Evolutionary conservation across 2,888 invertebrate species (phyloP), one percentile per base, ranked within the genome.

Genomic region (Agrochola litura): DNA sequence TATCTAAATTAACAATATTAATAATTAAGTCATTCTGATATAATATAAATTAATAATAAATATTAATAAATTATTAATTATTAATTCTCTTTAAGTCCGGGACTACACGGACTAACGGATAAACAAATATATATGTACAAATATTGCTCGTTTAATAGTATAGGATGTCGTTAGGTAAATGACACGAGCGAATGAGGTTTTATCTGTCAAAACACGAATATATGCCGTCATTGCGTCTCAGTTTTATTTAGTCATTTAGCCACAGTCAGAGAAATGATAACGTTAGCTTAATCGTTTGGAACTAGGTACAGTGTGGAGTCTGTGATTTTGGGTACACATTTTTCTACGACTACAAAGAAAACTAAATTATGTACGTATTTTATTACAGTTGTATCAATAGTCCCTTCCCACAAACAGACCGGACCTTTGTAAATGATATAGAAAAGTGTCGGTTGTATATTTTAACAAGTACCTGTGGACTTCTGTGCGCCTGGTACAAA

Each of bases 401-500:
- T 22, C 70, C 63, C 56, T 75, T 22, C 43, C 25, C 56, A 69
- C 75, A 72, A 58, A 74, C 54, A 37, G 16, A 25, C 30, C 3
- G 41, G 19, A 25, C 46, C 60, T 12, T 67, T 76, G 76, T 74
- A 74, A 86, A 66, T 43, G 37, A 72, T 72, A 77, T 54, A 63
- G 65, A 49, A 63, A 81, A 77, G 71, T 85, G 83, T 83, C 76
- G 64, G 43, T 41, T 70, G 71, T 77, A 63, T 81, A 81, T 83
- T 73, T 85, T 67, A 63, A 63, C 37, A 4, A 30, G 60, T 83
- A 83, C 83, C 86, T 86, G 79, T 52, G 72, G 70, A 70, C 78
- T 82, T 60, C 76, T 86, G 73, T 49, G 54, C 68, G 49, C 81
- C 73, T 75, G 73, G 87, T 78, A 84, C 68, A 79, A 69, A 81